Base-by-base conservation (phyloP, 2,797 vertebrate species). In the Tarsius wallacei region DNA sequence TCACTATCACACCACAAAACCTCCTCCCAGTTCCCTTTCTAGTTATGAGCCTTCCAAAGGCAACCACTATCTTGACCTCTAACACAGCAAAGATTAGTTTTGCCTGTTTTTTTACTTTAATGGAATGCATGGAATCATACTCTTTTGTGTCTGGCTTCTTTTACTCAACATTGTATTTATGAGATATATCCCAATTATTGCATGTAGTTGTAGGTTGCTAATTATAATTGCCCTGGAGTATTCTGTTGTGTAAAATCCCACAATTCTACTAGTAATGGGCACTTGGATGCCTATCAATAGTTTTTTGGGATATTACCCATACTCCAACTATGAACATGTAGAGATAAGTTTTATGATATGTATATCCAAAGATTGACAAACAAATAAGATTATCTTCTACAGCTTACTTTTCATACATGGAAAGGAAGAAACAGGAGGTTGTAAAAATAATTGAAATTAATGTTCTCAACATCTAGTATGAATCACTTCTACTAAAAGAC, bases 251-350 rank as follows among this genome's bases (percentile, higher is more conserved):
- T 53, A 63, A 91, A 96, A 91, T 87, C 74, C 93, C 74, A 80
- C 87, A 91, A 49, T 55, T 81, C 83, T 85, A 73, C 84, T 78
- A 93, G 61, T 82, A 90, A 70, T 91, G 74, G 86, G 42, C 55
- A 78, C 88, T 96, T 94, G 94, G 57, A 91, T 66, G 81, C 28
- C 78, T 87, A 91, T 93, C 96, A 91, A 59, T 42, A 42, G 42
- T 42, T 42, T 57, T 86, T 64, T 24, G 31, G 59, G 47, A 78
- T 91, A 74, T 91, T 91, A 94, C 70, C 89, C 91, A 83, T 47
- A 53, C 90, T 82, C 84, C 87, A 94, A 53, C 68, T 88, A 36
- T 78, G 95, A 87, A 61, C 57, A 51, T 61, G 59, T 57, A 89
- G 88, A 97, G 66, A 19, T 95, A 91, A 89, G 57, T 68, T 87